phyloP scores from a whole-genome alignment of 1,140 invertebrate genomes.

The Drosophila biarmipes region DNA sequence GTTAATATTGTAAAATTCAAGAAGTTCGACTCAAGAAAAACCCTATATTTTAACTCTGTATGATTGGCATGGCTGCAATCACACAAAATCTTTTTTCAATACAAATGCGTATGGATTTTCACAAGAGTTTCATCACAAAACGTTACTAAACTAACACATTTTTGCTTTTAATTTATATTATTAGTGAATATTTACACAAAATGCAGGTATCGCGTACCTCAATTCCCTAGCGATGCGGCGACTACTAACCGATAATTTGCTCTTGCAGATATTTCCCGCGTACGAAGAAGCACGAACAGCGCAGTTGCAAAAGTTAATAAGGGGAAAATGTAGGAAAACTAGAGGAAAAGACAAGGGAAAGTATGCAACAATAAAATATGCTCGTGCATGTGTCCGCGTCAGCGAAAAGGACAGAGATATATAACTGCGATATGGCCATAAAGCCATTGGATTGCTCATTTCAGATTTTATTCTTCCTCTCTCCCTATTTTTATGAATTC shows the following conservation, averaged over 20 bases:
- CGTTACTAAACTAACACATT: too few relatives aligned
- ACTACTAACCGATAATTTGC: constrained; percentile 25
- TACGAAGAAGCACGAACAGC: neutral
- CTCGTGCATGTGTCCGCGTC: neutral
- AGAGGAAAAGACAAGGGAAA: neutral
- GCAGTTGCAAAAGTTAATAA: constrained; percentile 26
- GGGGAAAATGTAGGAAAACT: neutral
- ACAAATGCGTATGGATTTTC: neutral
- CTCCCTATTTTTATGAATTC: neutral
- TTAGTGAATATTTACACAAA: neutral
- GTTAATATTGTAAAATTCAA: neutral
- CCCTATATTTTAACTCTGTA: neutral
- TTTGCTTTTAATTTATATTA: neutral
- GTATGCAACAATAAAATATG: constrained; percentile 4
- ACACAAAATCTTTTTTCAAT: neutral
- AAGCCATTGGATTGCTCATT: constrained; percentile 20
- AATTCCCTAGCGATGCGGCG: constrained; percentile 25
- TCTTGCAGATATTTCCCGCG: constrained; percentile 19
- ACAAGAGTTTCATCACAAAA: neutral
- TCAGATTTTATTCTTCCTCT: constrained; percentile 17
- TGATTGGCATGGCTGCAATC: neutral
- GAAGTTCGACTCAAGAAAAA: neutral
- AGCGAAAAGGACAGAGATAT: neutral
- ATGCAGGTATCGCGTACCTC: constrained; percentile 10
- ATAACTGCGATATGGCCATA: constrained; percentile 8